A percentile compares a stretch with the other conserved stretches of the same genome.
phyloP scores from a whole-genome alignment of 2,888 invertebrate genomes.

The Macrosoma leucophasiata region DNA sequence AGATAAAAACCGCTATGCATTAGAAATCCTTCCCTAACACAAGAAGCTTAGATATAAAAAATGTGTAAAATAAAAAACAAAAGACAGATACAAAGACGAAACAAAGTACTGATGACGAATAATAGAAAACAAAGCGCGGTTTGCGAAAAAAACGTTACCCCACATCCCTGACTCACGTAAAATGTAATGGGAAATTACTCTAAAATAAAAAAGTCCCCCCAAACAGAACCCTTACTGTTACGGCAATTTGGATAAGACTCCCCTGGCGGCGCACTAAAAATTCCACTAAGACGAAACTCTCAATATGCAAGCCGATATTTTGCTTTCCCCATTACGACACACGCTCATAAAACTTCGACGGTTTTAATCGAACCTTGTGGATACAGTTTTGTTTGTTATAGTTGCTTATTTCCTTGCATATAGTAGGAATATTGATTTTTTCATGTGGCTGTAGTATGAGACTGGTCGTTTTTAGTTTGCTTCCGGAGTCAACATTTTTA shows the following conservation, averaged over 20 bases:
- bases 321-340: constrained; percentile 38
- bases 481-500: not conserved
- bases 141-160: constrained; percentile 53
- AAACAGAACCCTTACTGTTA: constrained; percentile 55
- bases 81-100: constrained; percentile 20
- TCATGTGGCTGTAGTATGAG: not conserved
- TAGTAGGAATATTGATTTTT: constrained; percentile 1
- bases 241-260: constrained; percentile 67
- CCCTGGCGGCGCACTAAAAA: constrained; percentile 58
- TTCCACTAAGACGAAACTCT: constrained; percentile 57
- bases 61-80: too few species aligned
- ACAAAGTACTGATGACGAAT: constrained; percentile 18
- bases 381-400: constrained; percentile 3
- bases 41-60: too few species aligned
- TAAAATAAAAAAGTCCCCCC: constrained; percentile 64
- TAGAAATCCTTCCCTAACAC: too few species aligned
- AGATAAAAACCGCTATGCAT: too few species aligned
- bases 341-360: constrained; percentile 49
- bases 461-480: not conserved
- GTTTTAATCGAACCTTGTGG: constrained; percentile 48
- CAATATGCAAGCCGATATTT: constrained; percentile 53
- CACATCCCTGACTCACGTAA: constrained; percentile 59
- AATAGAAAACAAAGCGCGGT: constrained; percentile 37
- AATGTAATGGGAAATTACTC: constrained; percentile 70
- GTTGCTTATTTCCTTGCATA: constrained; percentile 8